These are phyloP conservation scores for Megalonaias nervosa DNA, from an alignment of 1,140 invertebrate genomes.

Conservation along the genomic window DNA sequence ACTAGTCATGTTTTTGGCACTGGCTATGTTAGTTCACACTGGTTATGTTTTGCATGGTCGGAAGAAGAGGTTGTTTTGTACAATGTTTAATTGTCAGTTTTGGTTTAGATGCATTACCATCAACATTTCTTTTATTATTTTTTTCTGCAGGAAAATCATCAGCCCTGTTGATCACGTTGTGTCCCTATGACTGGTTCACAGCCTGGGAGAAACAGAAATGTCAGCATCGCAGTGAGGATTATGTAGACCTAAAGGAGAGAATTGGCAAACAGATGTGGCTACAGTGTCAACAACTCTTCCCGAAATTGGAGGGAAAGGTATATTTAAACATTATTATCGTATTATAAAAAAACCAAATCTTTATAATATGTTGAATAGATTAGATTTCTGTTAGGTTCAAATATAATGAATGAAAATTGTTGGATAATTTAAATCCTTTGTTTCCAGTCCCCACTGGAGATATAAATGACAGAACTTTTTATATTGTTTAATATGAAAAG, in stretches of 20 bases:
- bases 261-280: conserved; percentile 68
- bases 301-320: conserved; percentile 67
- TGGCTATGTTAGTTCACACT: too few species aligned
- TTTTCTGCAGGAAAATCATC: conserved; percentile 62
- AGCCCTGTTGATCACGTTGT: conserved; percentile 66
- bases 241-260: conserved; percentile 67
- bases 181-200: conserved; percentile 69
- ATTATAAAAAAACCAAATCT: too few species aligned
- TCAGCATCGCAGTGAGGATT: conserved; percentile 70
- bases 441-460: not conserved
- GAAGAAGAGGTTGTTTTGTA: too few species aligned
- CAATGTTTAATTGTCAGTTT: too few species aligned
- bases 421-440: not conserved
- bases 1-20: too few species aligned
- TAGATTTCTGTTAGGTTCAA: not conserved
- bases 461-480: not conserved
- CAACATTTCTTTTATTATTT: not conserved
- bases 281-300: conserved; percentile 65
- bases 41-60: too few species aligned
- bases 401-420: not conserved
- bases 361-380: not conserved
- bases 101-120: not conserved
- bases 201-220: conserved; percentile 68
- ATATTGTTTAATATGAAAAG: not conserved
- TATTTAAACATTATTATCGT: not conserved